Evolutionary conservation across 92 coral and sea anemone species (phyloP).

Genomic region (Heteractis magnifica): DNA sequence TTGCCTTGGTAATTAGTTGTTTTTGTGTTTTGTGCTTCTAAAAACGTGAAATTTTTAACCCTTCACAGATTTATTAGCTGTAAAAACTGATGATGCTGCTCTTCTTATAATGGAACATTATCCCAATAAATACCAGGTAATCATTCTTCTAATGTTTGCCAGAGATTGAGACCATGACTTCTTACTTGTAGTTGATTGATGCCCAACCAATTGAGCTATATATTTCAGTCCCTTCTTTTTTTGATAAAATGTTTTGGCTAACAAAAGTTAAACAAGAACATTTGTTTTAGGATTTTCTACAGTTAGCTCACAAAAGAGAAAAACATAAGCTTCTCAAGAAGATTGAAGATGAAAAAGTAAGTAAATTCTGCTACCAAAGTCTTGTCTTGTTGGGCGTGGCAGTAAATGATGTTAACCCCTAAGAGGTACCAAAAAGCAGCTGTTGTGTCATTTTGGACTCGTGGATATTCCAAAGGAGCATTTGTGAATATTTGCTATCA

Average conservation of each 20-base stretch:
- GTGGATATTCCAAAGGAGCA: no score
- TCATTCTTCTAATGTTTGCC: neutral
- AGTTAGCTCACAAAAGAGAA: constrained; percentile 76
- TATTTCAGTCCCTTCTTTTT: no score
- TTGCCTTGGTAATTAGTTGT: no score
- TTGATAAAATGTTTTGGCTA: no score
- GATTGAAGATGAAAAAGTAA: constrained; percentile 84
- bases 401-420: neutral
- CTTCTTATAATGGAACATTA: constrained; percentile 78
- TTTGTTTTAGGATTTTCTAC: constrained; percentile 63
- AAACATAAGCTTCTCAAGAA: constrained; percentile 69
- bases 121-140: constrained; percentile 74
- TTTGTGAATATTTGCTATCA: no score
- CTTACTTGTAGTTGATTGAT: neutral
- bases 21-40: no score
- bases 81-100: constrained; percentile 77
- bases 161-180: neutral
- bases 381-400: no score
- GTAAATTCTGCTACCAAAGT: neutral
- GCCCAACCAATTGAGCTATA: no score
- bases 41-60: neutral
- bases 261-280: no score
- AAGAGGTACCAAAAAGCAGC: no score
- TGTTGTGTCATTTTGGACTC: no score
- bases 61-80: constrained; percentile 46